phyloP scores from a whole-genome alignment of 2,797 vertebrate genomes.

The Monodelphis domestica region DNA sequence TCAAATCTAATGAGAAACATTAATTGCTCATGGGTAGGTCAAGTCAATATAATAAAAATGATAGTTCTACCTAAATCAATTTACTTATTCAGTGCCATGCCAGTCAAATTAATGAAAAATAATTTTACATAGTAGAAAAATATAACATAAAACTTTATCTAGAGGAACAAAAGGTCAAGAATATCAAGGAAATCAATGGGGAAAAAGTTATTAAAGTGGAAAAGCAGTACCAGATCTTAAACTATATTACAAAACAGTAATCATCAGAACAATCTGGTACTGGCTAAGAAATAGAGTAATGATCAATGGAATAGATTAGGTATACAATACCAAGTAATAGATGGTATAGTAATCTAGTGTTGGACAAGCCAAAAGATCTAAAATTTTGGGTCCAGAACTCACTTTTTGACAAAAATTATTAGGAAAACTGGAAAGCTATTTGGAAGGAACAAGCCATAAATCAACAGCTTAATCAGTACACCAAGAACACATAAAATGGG shows the following conservation, averaged over 20 bases:
- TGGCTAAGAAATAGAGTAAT: not conserved
- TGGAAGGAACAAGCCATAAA: not conserved
- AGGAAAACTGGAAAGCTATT: not conserved
- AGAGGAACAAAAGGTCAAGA: too few relatives aligned
- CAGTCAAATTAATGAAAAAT: too few relatives aligned
- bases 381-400: not conserved
- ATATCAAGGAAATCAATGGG: too few relatives aligned
- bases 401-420: not conserved
- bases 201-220: too few relatives aligned
- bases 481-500: not conserved
- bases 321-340: not conserved
- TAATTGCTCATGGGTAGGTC: too few relatives aligned
- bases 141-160: too few relatives aligned
- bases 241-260: not conserved
- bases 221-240: not conserved
- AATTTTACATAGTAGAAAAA: too few relatives aligned
- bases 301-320: not conserved
- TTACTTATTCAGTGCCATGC: too few relatives aligned
- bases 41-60: too few relatives aligned
- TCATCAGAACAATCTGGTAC: not conserved
- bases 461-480: not conserved
- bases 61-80: too few relatives aligned
- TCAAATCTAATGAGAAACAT: too few relatives aligned
- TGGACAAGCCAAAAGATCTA: not conserved
- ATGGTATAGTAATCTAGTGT: not conserved